Evolutionary conservation across 1,140 invertebrate species (phyloP).

Genomic region (Rhagoletis zephyria): DNA sequence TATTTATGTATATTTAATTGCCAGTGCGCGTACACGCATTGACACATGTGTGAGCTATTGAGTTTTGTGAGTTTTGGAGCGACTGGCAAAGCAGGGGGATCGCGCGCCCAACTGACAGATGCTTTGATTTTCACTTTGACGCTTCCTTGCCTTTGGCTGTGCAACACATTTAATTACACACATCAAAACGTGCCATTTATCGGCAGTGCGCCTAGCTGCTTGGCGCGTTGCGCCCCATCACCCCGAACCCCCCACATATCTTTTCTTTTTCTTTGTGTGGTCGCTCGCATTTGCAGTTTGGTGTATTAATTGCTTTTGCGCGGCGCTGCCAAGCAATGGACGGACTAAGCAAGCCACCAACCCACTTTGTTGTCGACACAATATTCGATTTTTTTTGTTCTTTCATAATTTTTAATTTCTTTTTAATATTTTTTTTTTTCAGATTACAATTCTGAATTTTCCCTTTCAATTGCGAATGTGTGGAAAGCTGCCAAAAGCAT

Average conservation of each 20-base stretch:
- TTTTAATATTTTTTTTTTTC: conserved; percentile 16
- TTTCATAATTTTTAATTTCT: neutral
- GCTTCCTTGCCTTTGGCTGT: conserved; percentile 29
- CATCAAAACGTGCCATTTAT: conserved; percentile 31
- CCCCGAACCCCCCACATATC: neutral
- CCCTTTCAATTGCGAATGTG: conserved; percentile 15
- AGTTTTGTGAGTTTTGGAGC: neutral
- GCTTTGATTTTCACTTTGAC: conserved; percentile 54
- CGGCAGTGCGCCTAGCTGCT: neutral
- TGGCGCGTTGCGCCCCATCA: neutral
- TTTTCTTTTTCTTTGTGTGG: conserved; percentile 25
- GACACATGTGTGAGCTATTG: conserved; percentile 52
- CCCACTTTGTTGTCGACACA: conserved; percentile 26
- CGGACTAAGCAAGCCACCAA: neutral
- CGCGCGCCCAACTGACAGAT: conserved; percentile 45
- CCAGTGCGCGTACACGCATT: conserved; percentile 10
- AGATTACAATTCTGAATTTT: neutral
- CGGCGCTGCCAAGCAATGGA: neutral
- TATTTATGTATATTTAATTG: conserved; percentile 53
- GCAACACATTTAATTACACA: conserved; percentile 50
- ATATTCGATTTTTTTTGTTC: neutral
- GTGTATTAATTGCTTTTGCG: conserved; percentile 23
- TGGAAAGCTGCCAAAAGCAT: neutral
- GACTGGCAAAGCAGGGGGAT: neutral
- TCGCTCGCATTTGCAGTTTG: conserved; percentile 37